Percentiles rank a stretch among this genome's conserved stretches.
Evolutionary conservation across 2,113 vertebrate species (phyloP).

Genomic region (chimpanzee (Pan troglodytes)): DNA sequence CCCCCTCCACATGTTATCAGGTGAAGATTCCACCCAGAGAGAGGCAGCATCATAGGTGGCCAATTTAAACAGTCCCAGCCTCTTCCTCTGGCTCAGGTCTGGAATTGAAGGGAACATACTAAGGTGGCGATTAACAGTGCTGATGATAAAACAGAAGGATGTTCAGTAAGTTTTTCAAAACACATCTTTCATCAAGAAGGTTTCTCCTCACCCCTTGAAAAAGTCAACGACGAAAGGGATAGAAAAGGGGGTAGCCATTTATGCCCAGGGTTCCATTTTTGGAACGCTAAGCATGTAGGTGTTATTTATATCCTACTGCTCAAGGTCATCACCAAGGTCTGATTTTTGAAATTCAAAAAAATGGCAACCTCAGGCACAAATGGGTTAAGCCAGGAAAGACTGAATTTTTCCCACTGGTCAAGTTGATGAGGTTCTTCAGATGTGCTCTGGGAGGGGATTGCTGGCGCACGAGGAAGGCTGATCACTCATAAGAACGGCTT

Average conservation of each 20-base stretch:
- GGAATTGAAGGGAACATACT: rapidly evolving
- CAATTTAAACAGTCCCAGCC: too few relatives aligned
- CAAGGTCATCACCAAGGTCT: too few relatives aligned
- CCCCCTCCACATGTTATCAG: rapidly evolving
- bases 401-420: rapidly evolving
- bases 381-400: rapidly evolving
- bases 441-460: background rate
- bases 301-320: too few relatives aligned
- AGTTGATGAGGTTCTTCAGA: rapidly evolving
- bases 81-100: background rate
- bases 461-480: rapidly evolving
- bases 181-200: background rate
- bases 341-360: too few relatives aligned
- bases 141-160: rapidly evolving
- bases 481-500: rapidly evolving
- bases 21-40: background rate
- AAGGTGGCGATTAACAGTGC: rapidly evolving
- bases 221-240: rapidly evolving
- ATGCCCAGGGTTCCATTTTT: too few relatives aligned
- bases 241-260: background rate
- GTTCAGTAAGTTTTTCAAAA: background rate
- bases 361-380: too few relatives aligned
- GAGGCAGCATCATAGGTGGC: rapidly evolving
- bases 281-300: too few relatives aligned
- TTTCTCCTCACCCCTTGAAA: background rate